Conservation (phyloP, 2,888 invertebrate species). For the Hypsopygia costalis region DNA sequence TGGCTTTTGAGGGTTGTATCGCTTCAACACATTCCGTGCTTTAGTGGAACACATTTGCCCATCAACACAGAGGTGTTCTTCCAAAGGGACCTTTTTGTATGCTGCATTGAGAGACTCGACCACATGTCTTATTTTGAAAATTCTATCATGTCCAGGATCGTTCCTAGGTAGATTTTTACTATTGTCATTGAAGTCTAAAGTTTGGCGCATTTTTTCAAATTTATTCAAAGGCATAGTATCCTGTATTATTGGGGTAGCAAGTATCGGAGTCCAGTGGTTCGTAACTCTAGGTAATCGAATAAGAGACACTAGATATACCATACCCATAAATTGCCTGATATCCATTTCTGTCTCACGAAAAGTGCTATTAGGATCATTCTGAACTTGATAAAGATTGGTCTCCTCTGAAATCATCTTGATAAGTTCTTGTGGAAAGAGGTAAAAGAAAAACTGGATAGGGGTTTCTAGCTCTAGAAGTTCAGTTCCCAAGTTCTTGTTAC, state of each 20-base stretch:
- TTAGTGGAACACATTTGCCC: conserved; percentile 33
- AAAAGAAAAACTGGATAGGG: conserved; percentile 20
- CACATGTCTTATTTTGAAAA: conserved; percentile 25
- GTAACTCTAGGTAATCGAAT: conserved; percentile 19
- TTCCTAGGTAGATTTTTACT: conserved; percentile 10
- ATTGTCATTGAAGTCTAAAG: conserved; percentile 25
- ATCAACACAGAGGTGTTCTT: conserved; percentile 26
- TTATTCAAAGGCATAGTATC: conserved; percentile 6
- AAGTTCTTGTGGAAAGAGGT: conserved; percentile 18
- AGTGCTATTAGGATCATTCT: conserved; percentile 19
- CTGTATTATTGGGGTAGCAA: conserved; percentile 17
- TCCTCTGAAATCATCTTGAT: conserved; percentile 17
- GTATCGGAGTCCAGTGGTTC: conserved; percentile 9
- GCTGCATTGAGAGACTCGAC: conserved; percentile 17
- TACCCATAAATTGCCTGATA: conserved; percentile 22
- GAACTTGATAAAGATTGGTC: conserved; percentile 20
- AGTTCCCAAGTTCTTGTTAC: neutral
- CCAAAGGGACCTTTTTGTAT: conserved; percentile 19
- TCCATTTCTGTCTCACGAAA: conserved; percentile 18
- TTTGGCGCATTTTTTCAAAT: conserved; percentile 2
- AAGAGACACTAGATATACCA: conserved; percentile 22
- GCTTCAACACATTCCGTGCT: conserved; percentile 27
- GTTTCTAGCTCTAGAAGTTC: conserved; percentile 6
- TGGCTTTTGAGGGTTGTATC: conserved; percentile 38
- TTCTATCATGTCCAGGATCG: conserved; percentile 14